These are phyloP conservation scores for Pelecanoides urinatrix DNA, from an alignment of 2,113 vertebrate genomes.

Conservation along the genomic window DNA sequence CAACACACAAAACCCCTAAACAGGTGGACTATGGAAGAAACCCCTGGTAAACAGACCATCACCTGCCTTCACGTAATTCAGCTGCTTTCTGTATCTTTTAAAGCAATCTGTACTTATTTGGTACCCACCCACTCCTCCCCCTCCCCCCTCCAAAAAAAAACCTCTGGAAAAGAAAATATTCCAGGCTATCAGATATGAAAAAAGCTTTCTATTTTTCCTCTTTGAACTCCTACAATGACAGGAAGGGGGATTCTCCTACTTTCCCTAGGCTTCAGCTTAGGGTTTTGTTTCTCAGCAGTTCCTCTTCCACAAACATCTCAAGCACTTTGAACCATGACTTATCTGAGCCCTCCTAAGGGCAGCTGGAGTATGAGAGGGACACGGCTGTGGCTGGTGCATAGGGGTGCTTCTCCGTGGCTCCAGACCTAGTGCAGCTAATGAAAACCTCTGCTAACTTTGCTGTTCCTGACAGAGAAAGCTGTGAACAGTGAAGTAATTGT, in stretches of 20 bases:
- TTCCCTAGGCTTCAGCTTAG: neutral
- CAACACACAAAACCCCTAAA: neutral
- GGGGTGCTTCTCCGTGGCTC: accelerated
- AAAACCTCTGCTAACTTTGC: neutral
- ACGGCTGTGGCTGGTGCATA: accelerated
- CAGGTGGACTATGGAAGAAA: neutral
- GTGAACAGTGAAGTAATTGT: neutral
- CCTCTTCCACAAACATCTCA: neutral
- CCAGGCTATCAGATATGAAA: neutral
- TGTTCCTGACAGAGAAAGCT: neutral
- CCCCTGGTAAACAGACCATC: neutral
- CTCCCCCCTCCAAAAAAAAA: neutral
- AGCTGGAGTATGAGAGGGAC: neutral
- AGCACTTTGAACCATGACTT: neutral
- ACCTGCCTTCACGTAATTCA: neutral
- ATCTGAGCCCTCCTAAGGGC: neutral
- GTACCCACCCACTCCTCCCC: neutral
- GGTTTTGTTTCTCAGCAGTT: neutral
- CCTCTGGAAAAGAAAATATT: neutral
- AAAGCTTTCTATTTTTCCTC: neutral
- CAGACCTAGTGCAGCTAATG: neutral
- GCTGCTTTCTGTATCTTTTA: neutral
- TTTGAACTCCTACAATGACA: neutral
- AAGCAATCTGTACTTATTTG: neutral
- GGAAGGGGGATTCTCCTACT: neutral